Percentiles rank a stretch among this genome's conserved stretches.
Conservation (phyloP, 2,113 vertebrate species). For the Syrrhaptes paradoxus region DNA sequence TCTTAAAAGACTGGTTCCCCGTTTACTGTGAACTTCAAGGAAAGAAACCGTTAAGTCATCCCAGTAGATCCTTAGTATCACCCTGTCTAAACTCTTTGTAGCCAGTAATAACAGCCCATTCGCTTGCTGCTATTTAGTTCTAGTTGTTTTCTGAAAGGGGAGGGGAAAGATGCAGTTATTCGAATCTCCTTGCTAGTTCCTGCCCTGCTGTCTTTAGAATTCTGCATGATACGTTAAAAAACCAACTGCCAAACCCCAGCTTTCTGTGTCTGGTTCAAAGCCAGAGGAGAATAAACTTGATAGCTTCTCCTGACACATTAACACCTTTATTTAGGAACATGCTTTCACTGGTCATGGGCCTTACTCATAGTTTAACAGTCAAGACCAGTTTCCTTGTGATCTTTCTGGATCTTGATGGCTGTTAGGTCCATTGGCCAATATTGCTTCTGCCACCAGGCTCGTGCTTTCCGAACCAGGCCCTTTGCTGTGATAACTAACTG, state of each 20-base stretch:
- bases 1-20: background rate
- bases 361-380: background rate
- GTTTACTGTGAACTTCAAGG: background rate
- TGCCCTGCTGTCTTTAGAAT: background rate
- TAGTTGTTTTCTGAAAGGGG: background rate
- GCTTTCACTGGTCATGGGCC: background rate
- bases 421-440: rapidly evolving
- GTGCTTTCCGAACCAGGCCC: background rate
- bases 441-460: background rate
- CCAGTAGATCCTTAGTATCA: background rate
- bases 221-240: background rate
- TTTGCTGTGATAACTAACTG: background rate
- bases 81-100: background rate
- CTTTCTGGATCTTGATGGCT: background rate
- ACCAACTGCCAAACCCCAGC: background rate
- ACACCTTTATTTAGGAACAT: background rate
- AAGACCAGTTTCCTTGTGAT: background rate
- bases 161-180: background rate
- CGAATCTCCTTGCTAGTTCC: background rate
- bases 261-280: background rate
- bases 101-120: background rate
- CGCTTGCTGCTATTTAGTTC: background rate
- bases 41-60: background rate
- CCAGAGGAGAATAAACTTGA: background rate
- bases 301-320: background rate